phyloP scores from a whole-genome alignment of 2,888 invertebrate genomes.

The Lycaena phlaeas region DNA sequence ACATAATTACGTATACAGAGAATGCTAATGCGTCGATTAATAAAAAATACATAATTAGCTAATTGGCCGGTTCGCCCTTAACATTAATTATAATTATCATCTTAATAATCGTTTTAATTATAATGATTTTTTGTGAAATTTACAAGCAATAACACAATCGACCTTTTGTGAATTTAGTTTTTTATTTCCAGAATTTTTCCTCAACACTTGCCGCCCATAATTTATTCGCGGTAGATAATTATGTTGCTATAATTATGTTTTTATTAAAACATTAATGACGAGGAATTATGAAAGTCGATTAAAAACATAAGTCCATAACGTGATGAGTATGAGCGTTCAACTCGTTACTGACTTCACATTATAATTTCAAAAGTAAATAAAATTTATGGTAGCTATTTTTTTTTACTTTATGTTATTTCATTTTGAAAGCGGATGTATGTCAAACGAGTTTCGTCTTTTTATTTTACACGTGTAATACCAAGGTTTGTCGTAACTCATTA shows the following conservation, averaged over 20 bases:
- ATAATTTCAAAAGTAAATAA: neutral
- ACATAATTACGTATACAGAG: neutral
- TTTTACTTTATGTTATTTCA: too few species aligned
- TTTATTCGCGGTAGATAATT: constrained; percentile 9
- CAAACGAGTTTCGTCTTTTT: too few species aligned
- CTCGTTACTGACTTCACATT: neutral
- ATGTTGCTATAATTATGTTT: constrained; percentile 7
- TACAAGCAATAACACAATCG: neutral
- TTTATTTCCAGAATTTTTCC: neutral
- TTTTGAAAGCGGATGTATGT: too few species aligned
- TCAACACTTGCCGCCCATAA: constrained; percentile 4
- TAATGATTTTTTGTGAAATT: constrained; percentile 1
- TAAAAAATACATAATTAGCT: constrained; percentile 4
- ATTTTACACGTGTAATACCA: too few species aligned
- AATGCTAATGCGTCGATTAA: neutral
- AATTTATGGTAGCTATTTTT: neutral
- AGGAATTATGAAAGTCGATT: constrained; percentile 10
- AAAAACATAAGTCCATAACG: neutral
- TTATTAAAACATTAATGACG: constrained; percentile 8
- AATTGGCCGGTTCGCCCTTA: constrained; percentile 1
- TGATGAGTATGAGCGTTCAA: neutral
- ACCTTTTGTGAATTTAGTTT: neutral
- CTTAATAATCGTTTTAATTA: constrained; percentile 3
- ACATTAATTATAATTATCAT: constrained; percentile 6
- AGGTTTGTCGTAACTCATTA: too few species aligned